Percentiles rank a stretch among this genome's conserved stretches.
Conservation (phyloP, 2,888 invertebrate species). For the Heteromyza rotundicornis region DNA sequence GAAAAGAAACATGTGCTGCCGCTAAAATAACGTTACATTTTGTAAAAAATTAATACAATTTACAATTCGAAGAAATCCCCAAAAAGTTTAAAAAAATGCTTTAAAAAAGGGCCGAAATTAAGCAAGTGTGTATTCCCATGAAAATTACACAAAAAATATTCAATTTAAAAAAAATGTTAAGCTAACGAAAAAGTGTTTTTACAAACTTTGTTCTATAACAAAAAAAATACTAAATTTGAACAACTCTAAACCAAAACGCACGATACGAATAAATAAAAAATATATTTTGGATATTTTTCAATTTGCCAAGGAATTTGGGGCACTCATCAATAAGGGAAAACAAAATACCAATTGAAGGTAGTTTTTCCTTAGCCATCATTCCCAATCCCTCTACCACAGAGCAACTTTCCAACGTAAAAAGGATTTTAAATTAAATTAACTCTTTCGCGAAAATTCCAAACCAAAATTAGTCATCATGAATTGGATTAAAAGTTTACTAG, state of each 20-base stretch:
- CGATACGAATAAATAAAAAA: no score
- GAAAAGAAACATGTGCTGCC: slow-evolving; percentile 33
- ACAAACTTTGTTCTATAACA: background rate
- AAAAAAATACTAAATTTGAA: background rate
- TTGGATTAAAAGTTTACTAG: slow-evolving; percentile 62
- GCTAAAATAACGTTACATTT: slow-evolving; percentile 34
- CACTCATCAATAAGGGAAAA: no score
- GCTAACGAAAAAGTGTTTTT: slow-evolving; percentile 3
- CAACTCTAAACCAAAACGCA: no score
- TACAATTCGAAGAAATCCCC: background rate
- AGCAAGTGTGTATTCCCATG: background rate
- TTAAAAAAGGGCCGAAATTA: background rate
- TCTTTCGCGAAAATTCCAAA: no score
- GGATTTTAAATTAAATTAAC: background rate
- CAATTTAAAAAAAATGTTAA: slow-evolving; percentile 7
- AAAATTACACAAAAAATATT: background rate
- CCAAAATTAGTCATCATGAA: slow-evolving; percentile 58
- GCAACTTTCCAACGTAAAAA: no score
- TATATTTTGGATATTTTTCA: no score
- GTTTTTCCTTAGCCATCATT: no score
- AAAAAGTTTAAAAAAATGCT: background rate
- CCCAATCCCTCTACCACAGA: no score
- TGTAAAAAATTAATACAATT: slow-evolving; percentile 28
- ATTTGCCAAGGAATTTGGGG: no score
- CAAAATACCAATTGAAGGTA: no score